Evolutionary conservation across 2,113 vertebrate genomes (phyloP).

Genomic region (Pao palembangensis): DNA sequence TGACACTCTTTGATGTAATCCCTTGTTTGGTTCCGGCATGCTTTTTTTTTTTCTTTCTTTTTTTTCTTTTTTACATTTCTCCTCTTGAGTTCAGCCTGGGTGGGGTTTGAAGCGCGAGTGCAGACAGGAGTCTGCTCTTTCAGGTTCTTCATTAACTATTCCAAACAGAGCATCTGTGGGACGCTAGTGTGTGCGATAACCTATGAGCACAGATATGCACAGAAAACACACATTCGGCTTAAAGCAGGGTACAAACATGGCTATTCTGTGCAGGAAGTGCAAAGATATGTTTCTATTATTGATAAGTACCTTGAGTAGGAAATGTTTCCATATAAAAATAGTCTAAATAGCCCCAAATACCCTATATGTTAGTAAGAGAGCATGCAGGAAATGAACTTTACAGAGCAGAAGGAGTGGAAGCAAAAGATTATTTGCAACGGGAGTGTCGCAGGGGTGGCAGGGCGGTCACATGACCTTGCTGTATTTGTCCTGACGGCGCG

Average conservation of each 20-base stretch:
- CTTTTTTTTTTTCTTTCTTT: conserved; percentile 38
- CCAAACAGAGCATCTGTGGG: conserved; percentile 7
- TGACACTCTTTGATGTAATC: conserved; percentile 53
- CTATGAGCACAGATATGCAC: conserved; percentile 2
- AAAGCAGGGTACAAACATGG: conserved; percentile 2
- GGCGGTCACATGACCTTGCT: conserved; percentile 47
- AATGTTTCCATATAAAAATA: conserved; percentile 20
- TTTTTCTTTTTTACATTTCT: neutral
- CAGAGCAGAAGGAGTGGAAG: conserved; percentile 37
- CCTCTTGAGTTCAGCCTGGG: conserved; percentile 28
- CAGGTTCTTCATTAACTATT: conserved; percentile 8
- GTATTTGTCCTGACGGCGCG: conserved; percentile 48
- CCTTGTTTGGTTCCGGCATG: conserved; percentile 41
- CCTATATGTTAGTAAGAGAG: conserved; percentile 37
- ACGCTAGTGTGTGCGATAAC: neutral
- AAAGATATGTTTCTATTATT: conserved; percentile 46
- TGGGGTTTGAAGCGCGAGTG: conserved; percentile 29
- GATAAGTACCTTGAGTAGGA: conserved; percentile 52
- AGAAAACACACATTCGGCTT: conserved; percentile 5
- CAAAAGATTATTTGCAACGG: conserved; percentile 65
- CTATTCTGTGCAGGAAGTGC: conserved; percentile 22
- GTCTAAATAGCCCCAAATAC: conserved; percentile 18
- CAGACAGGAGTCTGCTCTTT: conserved; percentile 1
- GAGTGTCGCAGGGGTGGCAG: conserved; percentile 53
- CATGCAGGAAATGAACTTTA: conserved; percentile 24